phyloP scores from a whole-genome alignment of 2,797 vertebrate species.

The Fistularia tabacaria region DNA sequence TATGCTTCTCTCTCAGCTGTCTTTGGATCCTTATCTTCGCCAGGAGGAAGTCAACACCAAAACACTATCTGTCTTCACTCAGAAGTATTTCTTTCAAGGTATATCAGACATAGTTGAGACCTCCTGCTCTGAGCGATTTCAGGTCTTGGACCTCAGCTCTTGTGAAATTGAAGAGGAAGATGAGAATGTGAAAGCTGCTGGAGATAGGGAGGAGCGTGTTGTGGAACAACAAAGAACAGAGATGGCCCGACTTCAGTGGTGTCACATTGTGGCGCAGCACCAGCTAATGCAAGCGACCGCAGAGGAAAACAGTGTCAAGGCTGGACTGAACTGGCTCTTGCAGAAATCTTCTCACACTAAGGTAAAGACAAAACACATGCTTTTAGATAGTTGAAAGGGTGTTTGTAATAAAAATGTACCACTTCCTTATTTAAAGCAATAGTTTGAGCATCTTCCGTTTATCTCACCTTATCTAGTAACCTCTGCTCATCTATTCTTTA shows the following conservation, averaged over 20 bases:
- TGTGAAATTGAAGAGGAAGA: slow-evolving; percentile 53
- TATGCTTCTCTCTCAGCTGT: slow-evolving; percentile 79
- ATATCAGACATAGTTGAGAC: slow-evolving; percentile 74
- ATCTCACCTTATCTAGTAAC: no score
- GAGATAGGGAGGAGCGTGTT: slow-evolving; percentile 39
- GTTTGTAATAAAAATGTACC: background rate
- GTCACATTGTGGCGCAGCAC: slow-evolving; percentile 79
- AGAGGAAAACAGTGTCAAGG: slow-evolving; percentile 72
- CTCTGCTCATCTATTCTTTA: background rate
- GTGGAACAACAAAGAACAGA: slow-evolving; percentile 74
- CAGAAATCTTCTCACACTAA: slow-evolving; percentile 66
- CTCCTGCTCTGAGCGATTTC: slow-evolving; percentile 74
- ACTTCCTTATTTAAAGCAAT: background rate
- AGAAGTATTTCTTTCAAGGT: slow-evolving; percentile 75
- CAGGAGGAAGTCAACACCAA: slow-evolving; percentile 84
- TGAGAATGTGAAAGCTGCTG: slow-evolving; percentile 9
- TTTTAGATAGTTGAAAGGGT: background rate
- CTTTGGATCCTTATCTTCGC: slow-evolving; percentile 79
- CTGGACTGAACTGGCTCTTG: slow-evolving; percentile 77
- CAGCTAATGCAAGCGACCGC: slow-evolving; percentile 80
- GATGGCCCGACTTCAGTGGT: slow-evolving; percentile 81
- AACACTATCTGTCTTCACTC: slow-evolving; percentile 75
- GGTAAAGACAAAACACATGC: slow-evolving; percentile 44
- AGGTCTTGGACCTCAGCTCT: slow-evolving; percentile 72
- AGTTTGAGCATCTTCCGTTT: no score